A percentile compares a stretch with the other conserved stretches of the same genome.
Evolutionary conservation across 2,113 vertebrate genomes (phyloP).

Genomic region (Prunella fulvescens): DNA sequence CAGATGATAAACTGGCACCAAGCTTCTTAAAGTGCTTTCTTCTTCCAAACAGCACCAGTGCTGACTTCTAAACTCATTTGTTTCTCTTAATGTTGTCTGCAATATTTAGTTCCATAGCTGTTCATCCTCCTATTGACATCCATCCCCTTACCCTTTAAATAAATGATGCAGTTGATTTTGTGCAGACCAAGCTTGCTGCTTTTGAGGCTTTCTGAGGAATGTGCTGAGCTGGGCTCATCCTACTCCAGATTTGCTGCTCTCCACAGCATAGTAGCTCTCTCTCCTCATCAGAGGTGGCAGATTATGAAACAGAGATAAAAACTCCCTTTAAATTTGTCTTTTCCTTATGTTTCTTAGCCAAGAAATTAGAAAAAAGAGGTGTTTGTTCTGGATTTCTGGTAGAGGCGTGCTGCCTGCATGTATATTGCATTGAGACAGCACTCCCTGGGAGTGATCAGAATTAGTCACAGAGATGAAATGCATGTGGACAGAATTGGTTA

Average conservation of each 20-base stretch:
- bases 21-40: background rate
- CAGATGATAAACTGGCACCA: background rate
- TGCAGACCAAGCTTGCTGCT: background rate
- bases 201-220: background rate
- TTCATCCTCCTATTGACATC: constrained; percentile 17
- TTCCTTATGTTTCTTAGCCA: background rate
- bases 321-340: background rate
- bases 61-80: background rate
- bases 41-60: background rate
- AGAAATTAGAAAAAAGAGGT: background rate
- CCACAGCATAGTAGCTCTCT: background rate
- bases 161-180: constrained; percentile 13
- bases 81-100: background rate
- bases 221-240: background rate
- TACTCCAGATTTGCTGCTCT: background rate
- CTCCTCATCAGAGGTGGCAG: background rate
- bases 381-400: background rate
- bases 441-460: background rate
- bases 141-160: background rate
- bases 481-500: background rate
- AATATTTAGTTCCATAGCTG: background rate
- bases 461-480: background rate
- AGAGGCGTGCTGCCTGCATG: background rate
- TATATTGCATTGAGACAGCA: background rate
- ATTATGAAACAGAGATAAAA: background rate